phyloP scores from a whole-genome alignment of 2,888 invertebrate genomes.

The Beris morrisii region DNA sequence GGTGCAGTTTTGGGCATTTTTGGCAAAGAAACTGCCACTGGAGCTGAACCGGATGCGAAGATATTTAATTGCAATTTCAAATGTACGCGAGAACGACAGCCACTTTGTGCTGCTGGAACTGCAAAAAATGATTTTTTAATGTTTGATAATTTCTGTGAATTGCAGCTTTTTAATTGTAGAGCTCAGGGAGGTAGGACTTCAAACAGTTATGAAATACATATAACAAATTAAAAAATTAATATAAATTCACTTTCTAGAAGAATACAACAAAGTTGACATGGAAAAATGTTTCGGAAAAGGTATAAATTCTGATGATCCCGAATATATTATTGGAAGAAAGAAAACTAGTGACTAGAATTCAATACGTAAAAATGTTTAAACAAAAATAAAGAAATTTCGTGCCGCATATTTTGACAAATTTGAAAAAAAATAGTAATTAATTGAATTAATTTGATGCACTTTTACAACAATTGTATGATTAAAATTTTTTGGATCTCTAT shows the following conservation, averaged over 20 bases:
- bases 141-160: conserved; percentile 25
- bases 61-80: conserved; percentile 19
- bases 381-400: no score
- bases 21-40: no score
- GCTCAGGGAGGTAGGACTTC: conserved; percentile 1
- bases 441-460: no score
- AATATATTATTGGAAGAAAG: conserved; percentile 1
- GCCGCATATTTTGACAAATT: no score
- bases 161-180: conserved; percentile 20
- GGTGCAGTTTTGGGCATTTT: no score
- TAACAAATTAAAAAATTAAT: neutral
- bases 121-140: conserved; percentile 4
- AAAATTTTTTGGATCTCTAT: no score
- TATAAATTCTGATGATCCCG: neutral
- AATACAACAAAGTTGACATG: neutral
- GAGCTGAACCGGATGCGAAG: neutral
- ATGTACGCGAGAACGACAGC: conserved; percentile 17
- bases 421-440: no score
- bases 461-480: no score
- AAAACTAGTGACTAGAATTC: no score
- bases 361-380: no score
- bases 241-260: neutral
- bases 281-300: conserved; percentile 3
- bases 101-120: conserved; percentile 7
- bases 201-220: neutral